Evolutionary conservation across 1,140 invertebrate genomes (phyloP), one percentile per base, ranked within the genome.

Genomic region (Brachionus rotundiformis): DNA sequence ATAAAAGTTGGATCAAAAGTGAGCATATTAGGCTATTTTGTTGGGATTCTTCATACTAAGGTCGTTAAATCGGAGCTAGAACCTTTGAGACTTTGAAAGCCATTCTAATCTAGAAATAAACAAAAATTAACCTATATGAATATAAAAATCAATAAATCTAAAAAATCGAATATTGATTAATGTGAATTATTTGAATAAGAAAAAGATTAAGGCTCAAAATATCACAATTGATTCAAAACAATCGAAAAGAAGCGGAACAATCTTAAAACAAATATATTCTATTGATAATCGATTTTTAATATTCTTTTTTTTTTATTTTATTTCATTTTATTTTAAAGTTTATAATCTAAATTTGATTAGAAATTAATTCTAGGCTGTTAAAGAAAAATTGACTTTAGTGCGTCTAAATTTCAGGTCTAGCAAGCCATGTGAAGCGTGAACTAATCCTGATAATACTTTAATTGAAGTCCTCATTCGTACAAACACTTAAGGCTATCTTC

Each of bases 271-370:
- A 27, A 63, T 23, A 63, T 33, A 33, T 33, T 68, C 31, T 36
- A 63, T 63, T 63, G 61, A 63, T 63, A 68, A 68, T 68, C 63
- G 63, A 68, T 68, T 68, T 68, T 68, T 68, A 68, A 68, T 68
- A 33, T 68, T 68, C 63, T 68, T 5, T 68, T 33, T 68, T 23
- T 23, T 25, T 54, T 49, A 49, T 19, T 54, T 54, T n/a, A 25
- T 19, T 19, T 54, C n/a, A n/a, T n/a, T n/a, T n/a, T n/a, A n/a
- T n/a, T n/a, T 63, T 63, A 33, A 63, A 63, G 25, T 63, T 63
- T 63, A 29, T 63, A 29, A 63, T 63, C 29, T 33, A 63, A 63
- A 63, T 29, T 63, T 63, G 27, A 63, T 63, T 33, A 29, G 61
- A 63, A 63, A 63, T 63, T 63, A 63, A 63, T 63, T 63, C 61